Evolutionary conservation across 35 echinoderm and acorn worm species (phyloP).

Genomic region (Apostichopus californicus): DNA sequence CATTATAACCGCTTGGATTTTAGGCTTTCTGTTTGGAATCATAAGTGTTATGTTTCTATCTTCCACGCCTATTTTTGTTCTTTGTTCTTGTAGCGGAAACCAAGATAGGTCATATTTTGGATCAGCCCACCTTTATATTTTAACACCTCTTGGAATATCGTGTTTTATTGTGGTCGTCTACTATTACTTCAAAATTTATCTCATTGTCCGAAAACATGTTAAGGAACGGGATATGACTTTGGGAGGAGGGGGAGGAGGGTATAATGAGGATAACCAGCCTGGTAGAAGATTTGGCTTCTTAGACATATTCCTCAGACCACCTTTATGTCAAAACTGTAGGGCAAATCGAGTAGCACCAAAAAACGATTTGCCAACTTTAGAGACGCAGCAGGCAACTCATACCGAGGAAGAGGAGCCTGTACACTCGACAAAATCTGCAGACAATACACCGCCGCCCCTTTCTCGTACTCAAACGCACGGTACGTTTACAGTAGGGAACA

Average conservation of each 20-base stretch:
- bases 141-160: slow-evolving; percentile 68
- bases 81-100: slow-evolving; percentile 55
- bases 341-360: not conserved
- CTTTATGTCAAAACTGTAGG: slow-evolving; percentile 17
- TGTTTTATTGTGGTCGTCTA: slow-evolving; percentile 62
- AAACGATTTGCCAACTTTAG: not conserved
- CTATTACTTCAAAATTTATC: slow-evolving; percentile 75
- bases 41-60: slow-evolving; percentile 35
- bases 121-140: slow-evolving; percentile 53
- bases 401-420: not conserved
- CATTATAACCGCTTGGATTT: slow-evolving; percentile 64
- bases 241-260: not conserved
- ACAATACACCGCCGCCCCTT: not conserved
- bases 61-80: slow-evolving; percentile 52
- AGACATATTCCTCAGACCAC: not conserved
- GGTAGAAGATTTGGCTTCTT: not conserved
- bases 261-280: not conserved
- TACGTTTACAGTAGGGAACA: too few species aligned
- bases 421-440: not conserved
- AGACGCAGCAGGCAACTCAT: slow-evolving; percentile 14
- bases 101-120: not conserved
- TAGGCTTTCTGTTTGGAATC: slow-evolving; percentile 42
- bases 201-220: slow-evolving; percentile 75
- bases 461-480: not conserved
- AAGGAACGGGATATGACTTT: slow-evolving; percentile 49